Evolutionary conservation across 1,140 invertebrate genomes (phyloP), one percentile per base, ranked within the genome.

Genomic region (Microplitis demolitor): DNA sequence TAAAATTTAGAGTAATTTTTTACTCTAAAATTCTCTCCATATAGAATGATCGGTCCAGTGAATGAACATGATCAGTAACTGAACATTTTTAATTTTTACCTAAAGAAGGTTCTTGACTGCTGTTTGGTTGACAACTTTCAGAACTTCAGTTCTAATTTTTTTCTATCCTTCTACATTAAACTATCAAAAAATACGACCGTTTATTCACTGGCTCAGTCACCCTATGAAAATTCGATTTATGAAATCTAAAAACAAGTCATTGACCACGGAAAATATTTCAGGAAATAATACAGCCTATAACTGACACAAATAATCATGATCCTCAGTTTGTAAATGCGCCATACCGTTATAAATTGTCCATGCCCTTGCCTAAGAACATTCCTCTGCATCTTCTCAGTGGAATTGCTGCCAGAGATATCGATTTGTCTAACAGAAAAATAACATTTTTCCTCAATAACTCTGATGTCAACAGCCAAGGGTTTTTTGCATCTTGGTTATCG

Each of bases 301-400:
- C 31, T 11, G 77, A 79, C 50, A 76, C 73, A 14, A 79, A 78
- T 50, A 79, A 78, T 72, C 64, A 79, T 56, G 2, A 69, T 31
- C 78, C 78, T 8, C 64, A 78, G 45, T 79, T 79, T 39, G 13
- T 66, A 16, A 34, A 77, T 53, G 35, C 60, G 8, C 69, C 73
- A 13, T 80, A 80, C 53, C 69, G 66, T 54, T 78, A 74, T 68
- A 63, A 11, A 24, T 16, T 80, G 3, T 73, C 76, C 6, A 80
- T 80, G 74, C 78, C 78, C 14, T 77, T 78, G n/a, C 74, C 76
- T 9, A 72, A 69, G 50, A 56, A 71, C n/a, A 54, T 75, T 14
- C 45, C 68, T 35, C 3, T 80, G 13, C 35, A 72, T 11, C 50
- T 66, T 13, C 72, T 77, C 31, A 64, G 66, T 0, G 6, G 16